Conservation (phyloP, 53 echinoderm and acorn worm species). For the Glandiceps talaboti region DNA sequence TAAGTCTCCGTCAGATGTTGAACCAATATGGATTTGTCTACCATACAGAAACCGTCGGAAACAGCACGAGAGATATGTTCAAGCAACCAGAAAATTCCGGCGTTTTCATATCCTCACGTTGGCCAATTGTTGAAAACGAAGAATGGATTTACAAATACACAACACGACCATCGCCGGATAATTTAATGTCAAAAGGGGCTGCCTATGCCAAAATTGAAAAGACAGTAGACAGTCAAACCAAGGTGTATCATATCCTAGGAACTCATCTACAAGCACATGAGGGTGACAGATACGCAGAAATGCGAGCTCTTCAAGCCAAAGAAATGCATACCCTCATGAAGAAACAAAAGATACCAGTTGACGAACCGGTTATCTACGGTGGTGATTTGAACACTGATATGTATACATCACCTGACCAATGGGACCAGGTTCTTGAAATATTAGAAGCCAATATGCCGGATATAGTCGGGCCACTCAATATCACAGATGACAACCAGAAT, state of each 20-base stretch:
- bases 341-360: not conserved
- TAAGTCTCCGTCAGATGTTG: not conserved
- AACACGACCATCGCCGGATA: not conserved
- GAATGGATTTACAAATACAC: not conserved
- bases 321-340: not conserved
- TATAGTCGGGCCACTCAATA: not conserved
- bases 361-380: slow-evolving; percentile 2
- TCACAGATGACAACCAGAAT: not conserved
- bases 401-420: not conserved
- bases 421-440: not conserved
- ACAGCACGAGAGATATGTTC: not conserved
- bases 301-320: not conserved
- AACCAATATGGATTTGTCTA: slow-evolving; percentile 2
- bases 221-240: not conserved
- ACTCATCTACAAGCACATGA: slow-evolving; percentile 6
- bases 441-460: not conserved
- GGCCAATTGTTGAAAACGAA: slow-evolving; percentile 3
- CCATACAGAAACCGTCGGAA: not conserved
- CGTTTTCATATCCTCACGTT: slow-evolving; percentile 1
- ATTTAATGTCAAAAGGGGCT: not conserved
- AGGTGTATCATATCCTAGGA: not conserved
- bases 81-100: slow-evolving; percentile 15
- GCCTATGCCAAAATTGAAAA: not conserved
- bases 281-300: not conserved
- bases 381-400: slow-evolving; percentile 7